Evolutionary conservation across 2,888 invertebrate species (phyloP), one percentile per base, ranked within the genome.

Genomic region (Amblyjoppa fuscipennis): DNA sequence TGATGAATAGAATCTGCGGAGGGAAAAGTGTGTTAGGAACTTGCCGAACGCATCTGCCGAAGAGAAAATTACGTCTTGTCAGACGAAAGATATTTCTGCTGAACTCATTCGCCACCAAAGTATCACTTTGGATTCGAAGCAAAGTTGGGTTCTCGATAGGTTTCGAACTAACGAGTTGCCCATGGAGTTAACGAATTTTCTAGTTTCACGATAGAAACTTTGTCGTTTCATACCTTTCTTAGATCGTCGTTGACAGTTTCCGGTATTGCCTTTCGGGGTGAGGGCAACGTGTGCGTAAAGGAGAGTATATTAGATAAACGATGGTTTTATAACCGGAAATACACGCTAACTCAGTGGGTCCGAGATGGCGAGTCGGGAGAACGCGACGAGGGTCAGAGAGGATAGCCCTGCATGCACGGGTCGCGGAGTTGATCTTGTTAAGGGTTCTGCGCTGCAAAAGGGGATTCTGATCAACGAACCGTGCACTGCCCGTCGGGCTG

Each of bases 351-450:
- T 79, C 28, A 70, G 76, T 31, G 79, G 71, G 79, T 76, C 56
- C 82, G 76, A 76, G 25, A 13, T 28, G 59, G 74, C 11, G 64
- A 73, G 61, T 68, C 81, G n/a, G 61, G 31, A 41, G 61, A 51
- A 53, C 13, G 56, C 71, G 59, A 64, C 64, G 49, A 81, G 85
- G 85, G 80, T 83, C 85, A 86, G 71, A 74, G 70, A 76, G 45
- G 77, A 61, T 56, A 77, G 76, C 83, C 68, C 74, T 74, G 74
- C 74, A 51, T 86, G 59, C 86, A 88, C 90, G 90, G 90, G 90
- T 92, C 90, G 90, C 89, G 89, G 90, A 91, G 91, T 91, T 90
- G 91, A 91, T 91, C 93, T 93, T 92, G 93, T 93, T 93, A 93
- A 91, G 88, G 53, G 89, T 86, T 74, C 85, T 51, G 80, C 61